Evolutionary conservation across 2,797 vertebrate genomes (phyloP).

Genomic region (Pangasius sanitwongsei): DNA sequence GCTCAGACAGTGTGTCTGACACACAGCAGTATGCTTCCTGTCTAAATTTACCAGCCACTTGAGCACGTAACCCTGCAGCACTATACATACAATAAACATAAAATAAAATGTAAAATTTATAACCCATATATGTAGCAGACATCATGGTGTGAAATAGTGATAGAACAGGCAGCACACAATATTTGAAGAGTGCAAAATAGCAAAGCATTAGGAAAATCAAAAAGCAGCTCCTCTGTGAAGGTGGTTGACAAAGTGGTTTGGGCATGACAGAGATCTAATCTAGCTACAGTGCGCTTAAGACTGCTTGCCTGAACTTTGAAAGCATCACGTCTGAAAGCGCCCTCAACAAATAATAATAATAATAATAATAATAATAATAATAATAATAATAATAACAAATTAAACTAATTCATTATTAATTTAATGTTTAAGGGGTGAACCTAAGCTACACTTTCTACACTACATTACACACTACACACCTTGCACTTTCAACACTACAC

Average conservation of each 20-base stretch:
- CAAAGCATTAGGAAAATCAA: no score
- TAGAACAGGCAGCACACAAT: neutral
- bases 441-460: neutral
- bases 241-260: no score
- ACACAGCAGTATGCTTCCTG: neutral
- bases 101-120: neutral
- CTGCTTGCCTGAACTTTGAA: no score
- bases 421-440: neutral
- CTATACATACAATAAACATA: neutral
- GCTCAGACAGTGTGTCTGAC: conserved; percentile 10
- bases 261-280: no score
- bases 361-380: no score
- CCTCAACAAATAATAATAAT: neutral
- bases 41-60: neutral
- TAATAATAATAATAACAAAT: no score
- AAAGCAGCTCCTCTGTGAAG: no score
- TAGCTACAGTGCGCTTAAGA: no score
- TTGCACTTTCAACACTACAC: no score
- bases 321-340: neutral
- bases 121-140: neutral
- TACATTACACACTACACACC: neutral
- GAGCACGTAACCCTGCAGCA: neutral
- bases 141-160: neutral
- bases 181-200: neutral
- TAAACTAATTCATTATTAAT: neutral